Percentiles rank a stretch among this genome's conserved stretches.
Conservation (phyloP, 2,113 vertebrate species). For the Hydropotes inermis region DNA sequence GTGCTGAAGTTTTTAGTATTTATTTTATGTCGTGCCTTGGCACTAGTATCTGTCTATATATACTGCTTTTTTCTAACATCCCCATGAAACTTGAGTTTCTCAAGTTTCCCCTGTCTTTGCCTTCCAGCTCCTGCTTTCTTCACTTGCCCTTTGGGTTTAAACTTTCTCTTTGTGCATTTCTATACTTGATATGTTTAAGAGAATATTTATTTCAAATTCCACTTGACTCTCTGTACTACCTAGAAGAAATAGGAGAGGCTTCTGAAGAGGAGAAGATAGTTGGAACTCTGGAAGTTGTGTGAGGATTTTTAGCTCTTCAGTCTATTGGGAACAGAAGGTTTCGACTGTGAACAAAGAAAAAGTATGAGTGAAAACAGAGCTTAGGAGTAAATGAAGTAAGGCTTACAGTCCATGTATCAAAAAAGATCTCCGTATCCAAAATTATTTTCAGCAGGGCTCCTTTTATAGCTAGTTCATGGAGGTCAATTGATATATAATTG, state of each 20-base stretch:
- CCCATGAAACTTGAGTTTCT: conserved; percentile 24
- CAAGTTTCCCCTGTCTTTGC: conserved; percentile 12
- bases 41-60: neutral
- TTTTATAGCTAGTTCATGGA: conserved; percentile 25
- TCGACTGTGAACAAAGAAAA: conserved; percentile 21
- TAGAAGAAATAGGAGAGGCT: neutral
- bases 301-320: neutral
- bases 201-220: conserved; percentile 40
- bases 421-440: neutral
- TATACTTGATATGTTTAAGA: neutral
- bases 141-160: conserved; percentile 28
- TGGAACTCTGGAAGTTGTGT: neutral
- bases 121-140: conserved; percentile 25
- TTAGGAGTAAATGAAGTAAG: conserved; percentile 10
- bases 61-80: neutral
- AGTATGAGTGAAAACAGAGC: conserved; percentile 1
- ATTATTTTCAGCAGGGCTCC: neutral
- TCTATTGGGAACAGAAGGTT: neutral
- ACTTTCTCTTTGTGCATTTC: conserved; percentile 36
- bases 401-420: neutral
- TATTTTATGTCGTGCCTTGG: conserved; percentile 20
- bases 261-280: neutral
- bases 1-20: neutral
- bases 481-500: conserved; percentile 29
- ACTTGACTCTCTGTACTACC: neutral